phyloP scores from a whole-genome alignment of 1,140 invertebrate species.

The Nasonia giraulti region DNA sequence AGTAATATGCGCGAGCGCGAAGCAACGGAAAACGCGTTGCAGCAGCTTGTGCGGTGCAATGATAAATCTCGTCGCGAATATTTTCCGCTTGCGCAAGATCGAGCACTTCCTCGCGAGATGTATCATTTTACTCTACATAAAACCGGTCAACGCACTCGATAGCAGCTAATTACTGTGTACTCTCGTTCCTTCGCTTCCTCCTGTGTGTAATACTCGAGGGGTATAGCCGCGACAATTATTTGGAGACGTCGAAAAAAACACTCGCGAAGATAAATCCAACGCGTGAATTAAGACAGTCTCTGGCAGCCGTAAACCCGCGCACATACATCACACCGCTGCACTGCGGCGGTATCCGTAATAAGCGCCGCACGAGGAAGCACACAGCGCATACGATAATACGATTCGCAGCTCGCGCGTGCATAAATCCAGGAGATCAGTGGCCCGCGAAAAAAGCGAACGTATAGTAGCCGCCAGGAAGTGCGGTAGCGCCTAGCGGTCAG shows the following conservation, averaged over 20 bases:
- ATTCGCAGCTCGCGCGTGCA: slow-evolving; percentile 25
- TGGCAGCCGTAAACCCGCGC: neutral
- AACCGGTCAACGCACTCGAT: slow-evolving; percentile 44
- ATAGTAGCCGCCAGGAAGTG: slow-evolving; percentile 35
- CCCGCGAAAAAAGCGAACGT: slow-evolving; percentile 7
- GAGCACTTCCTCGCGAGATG: neutral
- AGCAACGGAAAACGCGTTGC: neutral
- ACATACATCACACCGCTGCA: slow-evolving; percentile 4
- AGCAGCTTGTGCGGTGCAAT: too few species aligned
- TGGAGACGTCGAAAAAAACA: slow-evolving; percentile 4
- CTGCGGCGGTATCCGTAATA: neutral
- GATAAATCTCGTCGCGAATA: slow-evolving; percentile 25
- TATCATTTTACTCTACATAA: slow-evolving; percentile 1
- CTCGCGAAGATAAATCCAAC: neutral
- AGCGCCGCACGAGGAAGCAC: slow-evolving; percentile 20
- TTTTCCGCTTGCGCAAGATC: slow-evolving; percentile 30
- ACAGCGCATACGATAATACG: slow-evolving; percentile 26
- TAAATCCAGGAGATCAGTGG: slow-evolving; percentile 35
- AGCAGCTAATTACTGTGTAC: slow-evolving; percentile 10
- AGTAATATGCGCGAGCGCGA: neutral
- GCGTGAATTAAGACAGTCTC: slow-evolving; percentile 1
- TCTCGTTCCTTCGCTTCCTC: too few species aligned
- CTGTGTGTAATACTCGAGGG: too few species aligned
- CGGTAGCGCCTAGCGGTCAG: slow-evolving; percentile 20
- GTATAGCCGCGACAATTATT: neutral